phyloP scores from a whole-genome alignment of 2,888 invertebrate genomes.

The Conops quadrifasciatus region DNA sequence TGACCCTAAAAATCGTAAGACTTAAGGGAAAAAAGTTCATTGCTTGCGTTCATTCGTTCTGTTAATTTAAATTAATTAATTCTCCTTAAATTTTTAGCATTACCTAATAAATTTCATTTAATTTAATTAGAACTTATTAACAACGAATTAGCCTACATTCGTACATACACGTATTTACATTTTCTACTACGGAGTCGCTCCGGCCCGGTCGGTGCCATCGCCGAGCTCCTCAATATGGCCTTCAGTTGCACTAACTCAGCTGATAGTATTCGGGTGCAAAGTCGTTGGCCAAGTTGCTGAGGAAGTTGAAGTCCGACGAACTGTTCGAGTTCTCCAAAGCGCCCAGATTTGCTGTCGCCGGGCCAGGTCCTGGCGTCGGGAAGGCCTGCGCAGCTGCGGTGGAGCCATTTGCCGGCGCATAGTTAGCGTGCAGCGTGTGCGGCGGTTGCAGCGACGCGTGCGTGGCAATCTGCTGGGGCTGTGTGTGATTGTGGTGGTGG shows the following conservation, averaged over 20 bases:
- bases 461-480: slow-evolving; percentile 65
- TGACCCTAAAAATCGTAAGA: no score
- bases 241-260: slow-evolving; percentile 64
- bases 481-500: slow-evolving; percentile 66
- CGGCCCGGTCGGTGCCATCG: no score
- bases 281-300: slow-evolving; percentile 91
- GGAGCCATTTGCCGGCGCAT: slow-evolving; percentile 21
- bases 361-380: slow-evolving; percentile 47
- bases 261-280: slow-evolving; percentile 90
- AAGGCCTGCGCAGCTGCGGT: slow-evolving; percentile 42
- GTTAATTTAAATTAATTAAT: no score
- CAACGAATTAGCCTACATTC: slow-evolving; percentile 16
- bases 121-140: no score
- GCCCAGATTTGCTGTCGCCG: slow-evolving; percentile 70
- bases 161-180: slow-evolving; percentile 21
- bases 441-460: slow-evolving; percentile 59
- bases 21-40: no score
- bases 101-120: no score
- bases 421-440: slow-evolving; percentile 47
- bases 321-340: slow-evolving; percentile 86
- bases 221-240: background rate
- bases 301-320: slow-evolving; percentile 93
- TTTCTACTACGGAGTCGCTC: no score
- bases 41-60: no score
- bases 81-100: no score